phyloP scores from a whole-genome alignment of 2,113 vertebrate genomes.

The Eurypyga helias region DNA sequence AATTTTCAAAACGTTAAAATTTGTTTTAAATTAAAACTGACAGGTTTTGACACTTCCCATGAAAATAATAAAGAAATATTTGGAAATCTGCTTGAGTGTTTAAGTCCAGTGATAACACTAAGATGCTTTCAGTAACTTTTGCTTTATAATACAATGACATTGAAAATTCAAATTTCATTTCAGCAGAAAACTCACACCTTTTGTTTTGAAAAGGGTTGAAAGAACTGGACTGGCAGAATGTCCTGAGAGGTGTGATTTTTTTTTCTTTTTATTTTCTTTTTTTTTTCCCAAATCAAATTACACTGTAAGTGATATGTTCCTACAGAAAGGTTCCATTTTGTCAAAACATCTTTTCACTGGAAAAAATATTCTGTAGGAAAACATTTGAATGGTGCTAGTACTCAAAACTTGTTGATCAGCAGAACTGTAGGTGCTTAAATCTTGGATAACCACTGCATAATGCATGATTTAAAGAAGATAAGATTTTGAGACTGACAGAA shows the following conservation, averaged over 20 bases:
- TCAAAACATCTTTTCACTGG: not conserved
- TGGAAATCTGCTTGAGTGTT: not conserved
- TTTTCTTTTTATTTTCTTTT: too few species aligned
- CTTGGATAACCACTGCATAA: not conserved
- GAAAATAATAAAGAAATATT: not conserved
- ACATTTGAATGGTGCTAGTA: not conserved
- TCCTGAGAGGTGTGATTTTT: not conserved
- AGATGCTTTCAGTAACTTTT: not conserved
- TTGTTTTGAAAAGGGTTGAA: not conserved
- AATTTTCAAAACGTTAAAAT: not conserved
- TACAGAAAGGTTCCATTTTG: not conserved
- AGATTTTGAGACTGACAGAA: not conserved
- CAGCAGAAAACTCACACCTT: not conserved
- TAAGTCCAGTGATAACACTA: not conserved
- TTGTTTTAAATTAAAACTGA: not conserved
- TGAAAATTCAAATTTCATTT: not conserved
- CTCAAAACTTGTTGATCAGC: not conserved
- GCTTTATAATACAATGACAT: not conserved
- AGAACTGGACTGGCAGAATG: not conserved
- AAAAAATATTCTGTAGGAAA: not conserved
- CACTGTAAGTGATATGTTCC: not conserved
- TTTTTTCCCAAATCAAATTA: not conserved
- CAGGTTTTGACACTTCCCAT: not conserved
- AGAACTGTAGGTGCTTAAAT: not conserved
- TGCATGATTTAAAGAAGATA: not conserved